phyloP scores from a whole-genome alignment of 2,797 vertebrate genomes.

The Masticophis lateralis region DNA sequence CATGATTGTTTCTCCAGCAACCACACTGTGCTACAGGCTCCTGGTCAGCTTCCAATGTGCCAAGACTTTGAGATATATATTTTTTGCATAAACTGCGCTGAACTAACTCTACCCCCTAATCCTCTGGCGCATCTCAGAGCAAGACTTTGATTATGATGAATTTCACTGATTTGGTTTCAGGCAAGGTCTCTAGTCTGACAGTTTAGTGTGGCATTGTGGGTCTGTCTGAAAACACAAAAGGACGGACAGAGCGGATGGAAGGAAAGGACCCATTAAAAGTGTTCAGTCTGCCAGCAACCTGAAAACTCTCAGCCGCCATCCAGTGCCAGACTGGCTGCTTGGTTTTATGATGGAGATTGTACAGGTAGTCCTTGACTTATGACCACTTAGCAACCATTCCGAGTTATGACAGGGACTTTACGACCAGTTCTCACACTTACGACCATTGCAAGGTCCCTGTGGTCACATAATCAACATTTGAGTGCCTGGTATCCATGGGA shows the following conservation, averaged over 20 bases:
- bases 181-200: too few relatives aligned
- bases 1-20: not conserved
- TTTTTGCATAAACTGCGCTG: not conserved
- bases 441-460: too few relatives aligned
- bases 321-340: not conserved
- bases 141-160: not conserved
- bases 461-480: too few relatives aligned
- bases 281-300: not conserved
- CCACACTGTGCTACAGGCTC: not conserved
- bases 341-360: not conserved
- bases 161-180: not conserved
- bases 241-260: not conserved
- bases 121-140: not conserved
- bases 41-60: not conserved
- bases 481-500: too few relatives aligned
- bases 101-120: not conserved
- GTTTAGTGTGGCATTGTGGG: not conserved
- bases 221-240: not conserved
- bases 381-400: too few relatives aligned
- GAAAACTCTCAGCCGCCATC: not conserved
- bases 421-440: too few relatives aligned
- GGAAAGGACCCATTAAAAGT: too few relatives aligned
- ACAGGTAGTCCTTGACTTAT: too few relatives aligned
- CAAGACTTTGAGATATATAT: not conserved
- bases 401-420: too few relatives aligned